Evolutionary conservation across 2,113 vertebrate species (phyloP), one percentile per base, ranked within the genome.

Genomic region (Vimba vimba): DNA sequence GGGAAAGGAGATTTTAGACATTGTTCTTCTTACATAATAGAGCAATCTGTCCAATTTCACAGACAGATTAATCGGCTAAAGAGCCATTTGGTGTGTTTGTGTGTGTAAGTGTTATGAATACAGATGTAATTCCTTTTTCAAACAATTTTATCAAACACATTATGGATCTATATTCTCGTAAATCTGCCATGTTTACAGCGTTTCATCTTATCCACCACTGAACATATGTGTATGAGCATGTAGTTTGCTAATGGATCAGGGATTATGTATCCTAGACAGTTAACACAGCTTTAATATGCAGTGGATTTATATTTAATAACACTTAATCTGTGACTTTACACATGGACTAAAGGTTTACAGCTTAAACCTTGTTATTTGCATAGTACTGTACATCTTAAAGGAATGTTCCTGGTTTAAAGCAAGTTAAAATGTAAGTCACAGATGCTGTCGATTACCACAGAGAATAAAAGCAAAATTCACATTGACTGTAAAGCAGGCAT

Each of bases 281-380:
- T 76, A 27, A 50, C 36, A 25, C 55, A 21, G 30, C 21, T 45
- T 25, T 15, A 17, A 62, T 27, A 36, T 62, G 23, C 52, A 59
- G 85, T 52, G 85, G 85, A 86, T 82, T 68, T 66, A 4, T 39
- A 50, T 66, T 66, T 83, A 55, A 75, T 57, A 57, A 64, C 71
- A 76, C 55, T 27, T 74, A 27, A 52, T 47, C n/a, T 39, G 30
- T 59, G 55, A 59, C 77, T 60, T n/a, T n/a, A 79, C 55, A 79
- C 21, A 39, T 36, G 9, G 27, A 13, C 4, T 59, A 60, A 50
- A 77, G 15, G 45, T 8, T 64, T 64, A 27, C 60, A 4, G n/a
- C 2, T 27, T 64, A 25, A 64, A 12, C 1, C 11, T 64, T 25
- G 59, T 23, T 45, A 69, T 69, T 39, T 43, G 68, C 36, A 11